Percentiles rank a stretch among this genome's conserved stretches.
phyloP scores from a whole-genome alignment of 2,113 vertebrate genomes.

The Oceanites oceanicus region DNA sequence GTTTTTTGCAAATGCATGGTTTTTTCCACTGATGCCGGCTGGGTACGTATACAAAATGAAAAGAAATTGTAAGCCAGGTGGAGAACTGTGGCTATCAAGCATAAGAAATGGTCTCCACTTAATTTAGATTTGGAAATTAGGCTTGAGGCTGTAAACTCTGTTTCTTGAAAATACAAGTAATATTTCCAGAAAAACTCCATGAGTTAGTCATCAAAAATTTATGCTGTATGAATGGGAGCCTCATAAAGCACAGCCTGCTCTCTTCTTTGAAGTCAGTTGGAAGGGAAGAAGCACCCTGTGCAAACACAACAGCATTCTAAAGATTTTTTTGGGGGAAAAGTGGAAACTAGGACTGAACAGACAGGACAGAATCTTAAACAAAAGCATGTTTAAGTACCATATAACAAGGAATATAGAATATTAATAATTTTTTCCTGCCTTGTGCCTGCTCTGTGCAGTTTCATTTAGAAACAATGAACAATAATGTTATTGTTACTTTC shows the following conservation, averaged over 20 bases:
- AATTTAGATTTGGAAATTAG: neutral
- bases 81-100: neutral
- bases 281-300: neutral
- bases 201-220: neutral
- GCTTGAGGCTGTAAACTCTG: neutral
- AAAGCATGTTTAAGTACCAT: neutral
- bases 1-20: neutral
- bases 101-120: neutral
- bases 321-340: neutral
- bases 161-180: neutral
- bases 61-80: neutral
- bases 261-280: neutral
- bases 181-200: neutral
- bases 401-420: neutral
- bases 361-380: neutral
- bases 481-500: neutral
- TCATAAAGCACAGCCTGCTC: neutral
- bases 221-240: neutral
- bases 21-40: neutral
- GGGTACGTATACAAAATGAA: neutral
- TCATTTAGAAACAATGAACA: neutral
- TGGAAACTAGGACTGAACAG: neutral
- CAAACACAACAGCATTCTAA: neutral
- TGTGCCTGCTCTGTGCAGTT: neutral
- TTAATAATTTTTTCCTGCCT: neutral